Percentiles rank a stretch among this genome's conserved stretches.
These are phyloP conservation scores for Paratrypauchen microcephalus DNA, from an alignment of 2,797 vertebrate genomes.

Conservation along the genomic window DNA sequence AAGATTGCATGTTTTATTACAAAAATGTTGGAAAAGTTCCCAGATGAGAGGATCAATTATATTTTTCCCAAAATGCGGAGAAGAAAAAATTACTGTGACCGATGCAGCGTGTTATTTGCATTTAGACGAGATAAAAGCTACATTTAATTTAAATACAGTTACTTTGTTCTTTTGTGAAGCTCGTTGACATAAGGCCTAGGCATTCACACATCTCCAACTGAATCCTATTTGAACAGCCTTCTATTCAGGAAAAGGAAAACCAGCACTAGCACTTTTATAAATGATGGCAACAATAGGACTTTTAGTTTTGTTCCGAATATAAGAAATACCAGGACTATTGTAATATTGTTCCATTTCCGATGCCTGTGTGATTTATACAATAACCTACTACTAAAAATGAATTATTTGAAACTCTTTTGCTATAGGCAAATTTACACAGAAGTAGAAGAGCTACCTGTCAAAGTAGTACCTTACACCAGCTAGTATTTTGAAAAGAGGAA, in stretches of 20 bases:
- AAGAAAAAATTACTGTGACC: conserved; percentile 39
- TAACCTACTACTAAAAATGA: too few relatives aligned
- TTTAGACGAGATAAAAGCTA: conserved; percentile 16
- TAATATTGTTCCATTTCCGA: not conserved
- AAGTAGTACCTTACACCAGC: not conserved
- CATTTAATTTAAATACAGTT: conserved; percentile 22
- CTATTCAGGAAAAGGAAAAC: too few relatives aligned
- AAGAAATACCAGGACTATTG: not conserved
- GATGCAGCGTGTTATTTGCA: conserved; percentile 28
- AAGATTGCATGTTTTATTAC: conserved; percentile 29
- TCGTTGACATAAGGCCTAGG: not conserved
- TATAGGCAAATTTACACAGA: not conserved
- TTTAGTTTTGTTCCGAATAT: too few relatives aligned
- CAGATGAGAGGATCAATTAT: conserved; percentile 63
- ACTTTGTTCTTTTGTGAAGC: not conserved
- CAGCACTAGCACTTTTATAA: too few relatives aligned
- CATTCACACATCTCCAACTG: too few relatives aligned
- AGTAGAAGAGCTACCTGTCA: not conserved
- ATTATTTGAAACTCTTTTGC: not conserved
- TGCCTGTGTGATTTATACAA: not conserved
- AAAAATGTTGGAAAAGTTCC: conserved; percentile 55
- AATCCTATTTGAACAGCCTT: too few relatives aligned
- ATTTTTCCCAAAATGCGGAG: not conserved
- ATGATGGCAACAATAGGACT: too few relatives aligned
- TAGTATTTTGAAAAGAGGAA: not conserved